phyloP scores from a whole-genome alignment of 1,140 invertebrate genomes.

The Cydia fagiglandana region DNA sequence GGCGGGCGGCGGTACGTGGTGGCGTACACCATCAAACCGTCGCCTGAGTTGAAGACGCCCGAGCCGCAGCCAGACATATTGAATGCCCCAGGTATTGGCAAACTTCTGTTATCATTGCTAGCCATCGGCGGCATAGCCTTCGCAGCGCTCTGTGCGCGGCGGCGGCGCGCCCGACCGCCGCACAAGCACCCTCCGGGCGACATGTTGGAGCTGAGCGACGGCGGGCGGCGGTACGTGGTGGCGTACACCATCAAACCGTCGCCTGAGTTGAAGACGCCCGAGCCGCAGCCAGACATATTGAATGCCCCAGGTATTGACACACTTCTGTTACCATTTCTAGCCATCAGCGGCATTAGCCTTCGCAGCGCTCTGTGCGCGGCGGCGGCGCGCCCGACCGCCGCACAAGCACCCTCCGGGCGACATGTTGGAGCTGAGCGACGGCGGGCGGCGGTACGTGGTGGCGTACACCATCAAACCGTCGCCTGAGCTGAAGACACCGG shows the following conservation, averaged over 20 bases:
- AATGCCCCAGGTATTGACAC: conserved; percentile 29
- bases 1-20: conserved; percentile 70
- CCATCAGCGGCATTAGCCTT: conserved; percentile 29
- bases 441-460: conserved; percentile 68
- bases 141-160: conserved; percentile 57
- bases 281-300: conserved; percentile 71
- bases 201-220: conserved; percentile 70
- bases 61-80: conserved; percentile 73
- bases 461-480: conserved; percentile 73
- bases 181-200: conserved; percentile 71
- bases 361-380: conserved; percentile 57
- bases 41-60: conserved; percentile 64
- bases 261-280: conserved; percentile 65
- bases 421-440: conserved; percentile 70
- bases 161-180: conserved; percentile 57
- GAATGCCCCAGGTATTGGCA: conserved; percentile 29
- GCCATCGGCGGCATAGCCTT: conserved; percentile 27
- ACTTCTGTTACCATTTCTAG: too few species aligned
- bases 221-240: conserved; percentile 68
- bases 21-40: conserved; percentile 71
- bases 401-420: conserved; percentile 71
- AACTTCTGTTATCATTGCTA: too few species aligned
- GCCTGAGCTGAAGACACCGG: conserved; percentile 65
- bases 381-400: conserved; percentile 57
- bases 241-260: conserved; percentile 73